phyloP scores from a whole-genome alignment of 1,140 invertebrate species.

The Galleria mellonella region DNA sequence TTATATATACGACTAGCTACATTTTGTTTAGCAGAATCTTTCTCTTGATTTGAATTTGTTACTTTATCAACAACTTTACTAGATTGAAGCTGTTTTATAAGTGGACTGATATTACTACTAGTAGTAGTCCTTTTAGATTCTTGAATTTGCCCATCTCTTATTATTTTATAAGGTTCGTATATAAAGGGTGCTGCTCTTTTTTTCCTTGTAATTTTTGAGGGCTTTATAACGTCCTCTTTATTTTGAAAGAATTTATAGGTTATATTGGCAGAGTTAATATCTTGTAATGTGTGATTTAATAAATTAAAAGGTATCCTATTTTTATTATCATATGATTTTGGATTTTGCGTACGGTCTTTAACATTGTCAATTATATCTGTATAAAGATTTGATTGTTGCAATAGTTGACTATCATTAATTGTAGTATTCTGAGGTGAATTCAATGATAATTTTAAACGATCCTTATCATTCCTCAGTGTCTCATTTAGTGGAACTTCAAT shows the following conservation, averaged over 20 bases:
- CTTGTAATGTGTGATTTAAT: background rate
- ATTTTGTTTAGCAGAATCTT: conserved; percentile 38
- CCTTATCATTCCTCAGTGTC: conserved; percentile 5
- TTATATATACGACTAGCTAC: conserved; percentile 36
- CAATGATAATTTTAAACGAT: conserved; percentile 1
- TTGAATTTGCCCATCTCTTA: conserved; percentile 48
- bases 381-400: conserved; percentile 25
- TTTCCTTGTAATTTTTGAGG: conserved; percentile 22
- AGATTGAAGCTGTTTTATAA: conserved; percentile 61
- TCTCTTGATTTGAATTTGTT: conserved; percentile 32
- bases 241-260: conserved; percentile 25
- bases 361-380: conserved; percentile 36
- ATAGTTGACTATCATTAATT: conserved; percentile 5
- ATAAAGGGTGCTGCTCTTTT: conserved; percentile 57
- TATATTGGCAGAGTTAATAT: conserved; percentile 9
- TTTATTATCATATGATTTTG: conserved; percentile 1
- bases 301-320: background rate
- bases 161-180: conserved; percentile 69
- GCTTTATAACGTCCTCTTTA: conserved; percentile 26
- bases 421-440: conserved; percentile 6
- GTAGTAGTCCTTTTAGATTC: conserved; percentile 61
- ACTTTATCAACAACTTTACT: conserved; percentile 53
- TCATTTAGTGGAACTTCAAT: conserved; percentile 13
- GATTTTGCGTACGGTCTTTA: conserved; percentile 12
- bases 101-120: conserved; percentile 53